phyloP scores from a whole-genome alignment of 2,113 vertebrate genomes.

The Atlantisia rogersi region DNA sequence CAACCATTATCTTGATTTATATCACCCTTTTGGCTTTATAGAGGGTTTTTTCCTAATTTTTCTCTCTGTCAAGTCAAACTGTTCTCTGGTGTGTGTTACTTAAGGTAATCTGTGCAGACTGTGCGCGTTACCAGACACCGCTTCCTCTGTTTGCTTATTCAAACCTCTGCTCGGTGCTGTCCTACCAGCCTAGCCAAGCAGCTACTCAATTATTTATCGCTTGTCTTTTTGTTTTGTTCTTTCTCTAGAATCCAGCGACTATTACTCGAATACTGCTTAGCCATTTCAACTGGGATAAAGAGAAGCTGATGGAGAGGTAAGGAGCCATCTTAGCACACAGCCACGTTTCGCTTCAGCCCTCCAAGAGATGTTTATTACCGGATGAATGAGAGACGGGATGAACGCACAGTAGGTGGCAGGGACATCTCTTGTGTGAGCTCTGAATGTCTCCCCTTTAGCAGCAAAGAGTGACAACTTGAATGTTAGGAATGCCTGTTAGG shows the following conservation, averaged over 20 bases:
- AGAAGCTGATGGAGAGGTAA: constrained; percentile 99
- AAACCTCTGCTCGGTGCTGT: not conserved
- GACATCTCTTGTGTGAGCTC: not conserved
- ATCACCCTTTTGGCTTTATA: not conserved
- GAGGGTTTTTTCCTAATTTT: not conserved
- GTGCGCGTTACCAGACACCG: not conserved
- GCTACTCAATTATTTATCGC: not conserved
- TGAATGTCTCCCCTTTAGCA: not conserved
- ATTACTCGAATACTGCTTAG: constrained; percentile 99
- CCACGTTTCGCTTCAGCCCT: not conserved
- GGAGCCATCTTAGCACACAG: not conserved
- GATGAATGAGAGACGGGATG: not conserved
- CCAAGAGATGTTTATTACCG: not conserved
- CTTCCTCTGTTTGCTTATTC: not conserved
- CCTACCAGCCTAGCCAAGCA: not conserved
- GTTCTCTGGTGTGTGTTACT: not conserved
- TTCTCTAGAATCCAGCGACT: constrained; percentile 93
- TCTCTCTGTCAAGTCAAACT: not conserved
- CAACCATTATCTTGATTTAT: not conserved
- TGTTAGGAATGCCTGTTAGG: not conserved
- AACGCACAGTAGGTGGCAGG: not conserved
- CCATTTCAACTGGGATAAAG: constrained; percentile 99
- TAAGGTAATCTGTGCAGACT: not conserved
- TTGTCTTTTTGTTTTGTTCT: not conserved
- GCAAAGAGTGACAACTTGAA: not conserved